These are phyloP conservation scores for Melanostoma scalare DNA, from an alignment of 2,888 invertebrate species.

Conservation along the genomic window DNA sequence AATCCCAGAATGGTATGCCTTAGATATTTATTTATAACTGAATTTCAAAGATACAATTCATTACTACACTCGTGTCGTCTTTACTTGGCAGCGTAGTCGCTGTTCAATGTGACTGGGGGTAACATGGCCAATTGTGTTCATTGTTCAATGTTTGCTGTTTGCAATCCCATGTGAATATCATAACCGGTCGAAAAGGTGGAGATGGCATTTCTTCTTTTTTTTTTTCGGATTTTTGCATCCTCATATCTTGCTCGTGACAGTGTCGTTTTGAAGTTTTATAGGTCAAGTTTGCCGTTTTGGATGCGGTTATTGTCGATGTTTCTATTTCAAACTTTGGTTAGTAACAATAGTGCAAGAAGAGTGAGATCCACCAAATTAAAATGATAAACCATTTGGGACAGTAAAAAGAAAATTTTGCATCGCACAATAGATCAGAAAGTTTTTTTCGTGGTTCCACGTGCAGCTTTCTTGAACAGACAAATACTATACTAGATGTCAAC, in stretches of 20 bases:
- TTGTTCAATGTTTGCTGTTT: not conserved
- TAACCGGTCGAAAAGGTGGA: slow-evolving; percentile 23
- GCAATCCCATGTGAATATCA: not conserved
- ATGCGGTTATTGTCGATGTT: slow-evolving; percentile 13
- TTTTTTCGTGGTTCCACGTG: too few relatives aligned
- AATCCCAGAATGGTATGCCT: slow-evolving; percentile 24
- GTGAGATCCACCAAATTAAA: slow-evolving; percentile 19
- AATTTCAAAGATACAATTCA: slow-evolving; percentile 34
- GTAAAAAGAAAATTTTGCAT: not conserved
- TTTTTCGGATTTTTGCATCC: slow-evolving; percentile 4
- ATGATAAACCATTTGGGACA: slow-evolving; percentile 22
- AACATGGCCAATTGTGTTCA: slow-evolving; percentile 31
- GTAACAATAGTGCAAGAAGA: slow-evolving; percentile 19
- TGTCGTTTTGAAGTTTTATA: slow-evolving; percentile 54
- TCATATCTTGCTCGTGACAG: slow-evolving; percentile 44
- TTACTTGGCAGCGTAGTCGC: not conserved
- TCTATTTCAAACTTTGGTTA: not conserved
- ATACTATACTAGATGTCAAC: too few relatives aligned
- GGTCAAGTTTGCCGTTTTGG: slow-evolving; percentile 63
- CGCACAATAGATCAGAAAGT: too few relatives aligned
- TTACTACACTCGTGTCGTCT: slow-evolving; percentile 28
- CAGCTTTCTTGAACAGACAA: too few relatives aligned
- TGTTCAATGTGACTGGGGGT: slow-evolving; percentile 3
- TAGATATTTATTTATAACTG: not conserved
- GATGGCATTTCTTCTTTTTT: slow-evolving; percentile 36